These are phyloP conservation scores for Autographa pulchrina DNA, from an alignment of 2,888 invertebrate species.

Conservation along the genomic window DNA sequence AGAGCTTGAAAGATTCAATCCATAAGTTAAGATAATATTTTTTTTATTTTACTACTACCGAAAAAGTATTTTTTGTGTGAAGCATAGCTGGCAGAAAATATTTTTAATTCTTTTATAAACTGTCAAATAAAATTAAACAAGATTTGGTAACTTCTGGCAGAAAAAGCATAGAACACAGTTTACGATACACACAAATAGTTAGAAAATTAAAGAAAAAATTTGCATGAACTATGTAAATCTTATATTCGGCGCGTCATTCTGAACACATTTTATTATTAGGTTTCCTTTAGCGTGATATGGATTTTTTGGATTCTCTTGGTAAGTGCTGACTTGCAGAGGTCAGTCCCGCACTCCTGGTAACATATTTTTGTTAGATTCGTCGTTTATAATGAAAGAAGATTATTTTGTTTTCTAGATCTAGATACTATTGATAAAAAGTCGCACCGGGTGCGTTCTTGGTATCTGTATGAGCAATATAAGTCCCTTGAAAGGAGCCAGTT, in stretches of 20 bases:
- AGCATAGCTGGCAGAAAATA: slow-evolving; percentile 42
- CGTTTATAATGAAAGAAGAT: background rate
- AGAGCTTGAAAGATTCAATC: background rate
- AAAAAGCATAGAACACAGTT: slow-evolving; percentile 43
- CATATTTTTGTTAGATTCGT: background rate
- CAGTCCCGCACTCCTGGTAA: background rate
- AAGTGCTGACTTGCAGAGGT: slow-evolving; percentile 40
- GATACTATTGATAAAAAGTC: slow-evolving; percentile 74
- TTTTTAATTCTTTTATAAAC: slow-evolving; percentile 11
- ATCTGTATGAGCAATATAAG: slow-evolving; percentile 84
- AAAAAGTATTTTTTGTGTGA: background rate
- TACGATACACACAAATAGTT: slow-evolving; percentile 39
- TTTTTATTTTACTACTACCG: background rate
- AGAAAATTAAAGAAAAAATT: slow-evolving; percentile 58
- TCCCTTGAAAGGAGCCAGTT: slow-evolving; percentile 79
- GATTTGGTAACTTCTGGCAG: slow-evolving; percentile 45
- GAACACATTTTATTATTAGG: slow-evolving; percentile 34
- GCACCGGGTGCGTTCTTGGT: slow-evolving; percentile 83
- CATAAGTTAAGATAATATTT: background rate
- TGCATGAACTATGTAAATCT: slow-evolving; percentile 64
- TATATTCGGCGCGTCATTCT: slow-evolving; percentile 34
- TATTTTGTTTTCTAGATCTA: slow-evolving; percentile 68
- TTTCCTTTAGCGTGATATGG: slow-evolving; percentile 69
- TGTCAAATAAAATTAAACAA: slow-evolving; percentile 41
- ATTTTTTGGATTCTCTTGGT: slow-evolving; percentile 80